phyloP scores from a whole-genome alignment of 2,888 invertebrate genomes.

The Mimachlamys varia region DNA sequence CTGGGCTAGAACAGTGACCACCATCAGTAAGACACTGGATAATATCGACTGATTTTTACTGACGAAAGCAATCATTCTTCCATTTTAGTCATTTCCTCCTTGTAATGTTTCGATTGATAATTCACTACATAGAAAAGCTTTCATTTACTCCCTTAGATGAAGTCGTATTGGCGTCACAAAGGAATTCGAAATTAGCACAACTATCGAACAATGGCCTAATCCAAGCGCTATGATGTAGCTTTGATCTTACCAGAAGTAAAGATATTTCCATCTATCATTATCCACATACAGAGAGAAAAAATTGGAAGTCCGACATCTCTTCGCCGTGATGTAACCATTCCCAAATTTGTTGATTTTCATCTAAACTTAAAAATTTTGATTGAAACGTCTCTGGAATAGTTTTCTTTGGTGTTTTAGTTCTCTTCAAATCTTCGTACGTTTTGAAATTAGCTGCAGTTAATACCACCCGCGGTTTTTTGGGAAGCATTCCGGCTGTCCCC shows the following conservation, averaged over 20 bases:
- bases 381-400: conserved; percentile 61
- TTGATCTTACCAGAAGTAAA: no score
- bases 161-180: no score
- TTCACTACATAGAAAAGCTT: not conserved
- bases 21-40: no score
- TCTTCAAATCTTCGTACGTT: conserved; percentile 65
- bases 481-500: not conserved
- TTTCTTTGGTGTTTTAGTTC: conserved; percentile 64
- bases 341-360: conserved; percentile 73
- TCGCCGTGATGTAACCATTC: conserved; percentile 76
- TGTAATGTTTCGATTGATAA: not conserved
- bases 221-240: no score
- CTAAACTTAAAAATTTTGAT: conserved; percentile 64
- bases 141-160: not conserved
- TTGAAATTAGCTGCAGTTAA: conserved; percentile 61
- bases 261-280: conserved; percentile 43
- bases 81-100: no score
- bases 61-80: no score
- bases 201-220: no score
- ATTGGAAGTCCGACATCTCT: conserved; percentile 71
- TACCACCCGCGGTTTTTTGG: conserved; percentile 42
- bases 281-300: conserved; percentile 74
- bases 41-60: no score
- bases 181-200: no score
- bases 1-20: no score